Conservation (phyloP, 2,113 vertebrate species). For the Menidia beryllina region DNA sequence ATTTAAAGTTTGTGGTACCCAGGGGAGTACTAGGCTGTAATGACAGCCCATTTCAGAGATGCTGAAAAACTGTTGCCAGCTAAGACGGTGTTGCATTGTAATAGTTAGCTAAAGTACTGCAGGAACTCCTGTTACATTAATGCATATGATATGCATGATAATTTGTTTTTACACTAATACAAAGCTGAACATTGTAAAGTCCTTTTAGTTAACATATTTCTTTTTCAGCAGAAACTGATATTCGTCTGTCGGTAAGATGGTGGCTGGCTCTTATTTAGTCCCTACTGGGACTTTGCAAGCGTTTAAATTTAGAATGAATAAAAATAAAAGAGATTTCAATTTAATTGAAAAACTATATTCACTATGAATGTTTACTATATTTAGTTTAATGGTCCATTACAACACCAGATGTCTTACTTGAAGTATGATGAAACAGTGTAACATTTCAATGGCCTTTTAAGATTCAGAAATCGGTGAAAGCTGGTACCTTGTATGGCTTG, state of each 20-base stretch:
- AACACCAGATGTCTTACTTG: no score
- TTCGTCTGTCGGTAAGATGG: neutral
- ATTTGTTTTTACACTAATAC: no score
- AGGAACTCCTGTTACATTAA: no score
- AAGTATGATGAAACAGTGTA: no score
- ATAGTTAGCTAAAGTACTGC: constrained; percentile 81
- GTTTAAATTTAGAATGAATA: no score
- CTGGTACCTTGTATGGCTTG: neutral
- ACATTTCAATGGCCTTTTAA: no score
- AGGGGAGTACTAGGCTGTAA: constrained; percentile 88
- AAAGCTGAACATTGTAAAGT: neutral
- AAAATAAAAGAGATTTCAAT: no score
- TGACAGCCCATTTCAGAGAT: constrained; percentile 86
- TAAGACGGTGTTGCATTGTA: constrained; percentile 73
- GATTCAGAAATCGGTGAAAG: no score
- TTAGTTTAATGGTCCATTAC: no score
- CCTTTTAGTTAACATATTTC: neutral
- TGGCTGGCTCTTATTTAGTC: neutral
- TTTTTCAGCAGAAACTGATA: neutral
- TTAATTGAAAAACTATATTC: no score
- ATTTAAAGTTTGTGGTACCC: constrained; percentile 96
- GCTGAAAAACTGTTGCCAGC: constrained; percentile 82
- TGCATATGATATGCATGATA: no score
- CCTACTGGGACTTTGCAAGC: neutral
- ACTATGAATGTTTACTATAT: no score